Evolutionary conservation across 1,140 invertebrate species (phyloP), one percentile per base, ranked within the genome.

Genomic region (Meloidogyne hapla): DNA sequence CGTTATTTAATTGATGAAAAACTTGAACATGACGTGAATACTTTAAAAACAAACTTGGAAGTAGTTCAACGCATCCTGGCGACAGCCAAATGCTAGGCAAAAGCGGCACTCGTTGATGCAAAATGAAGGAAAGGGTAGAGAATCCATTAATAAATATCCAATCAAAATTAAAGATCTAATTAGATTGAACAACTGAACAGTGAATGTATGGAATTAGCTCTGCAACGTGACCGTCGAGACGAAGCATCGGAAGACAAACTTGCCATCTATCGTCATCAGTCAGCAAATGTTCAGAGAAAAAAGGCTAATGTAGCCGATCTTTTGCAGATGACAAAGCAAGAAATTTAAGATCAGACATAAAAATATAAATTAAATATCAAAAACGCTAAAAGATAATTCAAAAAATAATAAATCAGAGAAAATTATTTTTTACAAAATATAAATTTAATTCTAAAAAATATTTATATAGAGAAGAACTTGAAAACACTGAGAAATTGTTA

Each of bases 131-230:
- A 76, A 42, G 79, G 40, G 69, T 76, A n/a, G 38, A 42, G 42
- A 10, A 56, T 10, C 1, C 4, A 76, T 38, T 18, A 23, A 67
- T 25, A 8, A 25, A 67, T 18, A 4, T n/a, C 15, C 0, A 15
- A 15, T 69, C 15, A 77, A 15, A 56, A n/a, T 13, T 15, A 38
- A 5, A 62, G 45, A 76, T 18, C 13, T 75, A 64, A 66, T 33
- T 38, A 81, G 80, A 81, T 81, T 40, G 80, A 84, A 63, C 21
- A 79, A 15, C 28, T 82, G 18, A 82, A 84, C 63, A 74, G 67
- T 23, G 79, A 84, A 56, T 77, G 82, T 40, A 83, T 81, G 61
- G 82, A 82, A 75, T 26, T 79, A 63, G 66, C 73, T 28, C 33
- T 77, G 10, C 78, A 82, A 64, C 70, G 82, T 10, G 81, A 82